Evolutionary conservation across 2,797 vertebrate species (phyloP).

Genomic region (Nyctalus aviator): DNA sequence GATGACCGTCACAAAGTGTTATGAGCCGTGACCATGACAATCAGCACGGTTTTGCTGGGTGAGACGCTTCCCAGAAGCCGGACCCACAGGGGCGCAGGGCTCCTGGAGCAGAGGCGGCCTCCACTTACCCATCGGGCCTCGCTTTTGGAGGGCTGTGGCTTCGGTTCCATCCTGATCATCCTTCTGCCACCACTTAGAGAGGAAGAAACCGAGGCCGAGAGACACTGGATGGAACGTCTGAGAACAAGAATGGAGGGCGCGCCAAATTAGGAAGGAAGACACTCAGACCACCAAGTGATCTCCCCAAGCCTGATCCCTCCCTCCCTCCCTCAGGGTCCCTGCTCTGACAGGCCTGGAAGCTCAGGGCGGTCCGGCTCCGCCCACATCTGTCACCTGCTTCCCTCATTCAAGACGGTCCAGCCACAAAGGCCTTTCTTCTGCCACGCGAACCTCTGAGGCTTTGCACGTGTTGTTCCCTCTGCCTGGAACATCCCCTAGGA

Average conservation of each 20-base stretch:
- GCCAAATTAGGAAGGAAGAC: background rate
- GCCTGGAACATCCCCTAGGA: background rate
- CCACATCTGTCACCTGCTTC: background rate
- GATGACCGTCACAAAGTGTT: background rate
- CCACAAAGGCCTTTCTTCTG: background rate
- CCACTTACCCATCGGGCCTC: too few relatives aligned
- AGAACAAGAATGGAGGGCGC: background rate
- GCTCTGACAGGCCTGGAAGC: background rate
- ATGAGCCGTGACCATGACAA: background rate
- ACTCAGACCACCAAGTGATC: background rate
- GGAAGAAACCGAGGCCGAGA: background rate
- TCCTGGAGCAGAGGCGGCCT: background rate
- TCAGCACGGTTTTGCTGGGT: background rate
- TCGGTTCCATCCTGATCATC: too few relatives aligned
- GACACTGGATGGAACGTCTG: background rate
- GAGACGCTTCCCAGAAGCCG: too few relatives aligned
- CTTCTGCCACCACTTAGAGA: background rate
- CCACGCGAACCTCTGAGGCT: background rate
- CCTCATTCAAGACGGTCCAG: background rate
- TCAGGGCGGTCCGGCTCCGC: background rate
- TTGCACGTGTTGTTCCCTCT: background rate
- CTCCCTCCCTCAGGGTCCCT: background rate
- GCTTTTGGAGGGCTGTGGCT: too few relatives aligned
- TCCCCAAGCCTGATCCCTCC: background rate
- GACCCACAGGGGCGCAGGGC: background rate